Evolutionary conservation across 2,797 vertebrate species (phyloP).

Genomic region (Adelosebastes latens): DNA sequence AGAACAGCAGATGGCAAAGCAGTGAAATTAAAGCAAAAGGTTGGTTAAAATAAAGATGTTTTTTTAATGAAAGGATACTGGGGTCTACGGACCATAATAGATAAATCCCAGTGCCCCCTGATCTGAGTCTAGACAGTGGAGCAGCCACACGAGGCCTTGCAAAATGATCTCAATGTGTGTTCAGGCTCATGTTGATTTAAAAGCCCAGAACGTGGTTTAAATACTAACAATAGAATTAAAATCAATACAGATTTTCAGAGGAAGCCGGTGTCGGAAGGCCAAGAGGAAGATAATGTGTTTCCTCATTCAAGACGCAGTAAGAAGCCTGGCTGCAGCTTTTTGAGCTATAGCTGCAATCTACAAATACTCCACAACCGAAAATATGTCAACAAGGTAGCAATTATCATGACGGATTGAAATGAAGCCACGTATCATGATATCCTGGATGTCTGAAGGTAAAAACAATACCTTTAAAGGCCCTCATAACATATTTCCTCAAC

Average conservation of each 20-base stretch:
- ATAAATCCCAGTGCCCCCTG: neutral
- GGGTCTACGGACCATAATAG: neutral
- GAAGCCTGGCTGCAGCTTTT: neutral
- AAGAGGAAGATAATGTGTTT: conserved; percentile 34
- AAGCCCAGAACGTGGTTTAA: conserved; percentile 26
- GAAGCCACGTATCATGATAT: neutral
- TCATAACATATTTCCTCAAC: neutral
- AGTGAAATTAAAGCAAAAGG: neutral
- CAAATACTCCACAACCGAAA: neutral
- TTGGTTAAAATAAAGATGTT: neutral
- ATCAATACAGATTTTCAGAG: conserved; percentile 41
- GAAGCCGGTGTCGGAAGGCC: conserved; percentile 16
- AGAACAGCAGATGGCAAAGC: neutral
- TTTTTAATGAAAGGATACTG: neutral
- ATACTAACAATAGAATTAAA: conserved; percentile 32
- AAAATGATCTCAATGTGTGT: conserved; percentile 34
- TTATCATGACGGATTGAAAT: neutral
- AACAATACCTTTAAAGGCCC: neutral
- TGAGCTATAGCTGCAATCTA: neutral
- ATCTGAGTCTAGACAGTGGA: conserved; percentile 18
- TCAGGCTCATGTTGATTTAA: conserved; percentile 38
- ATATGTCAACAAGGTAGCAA: neutral
- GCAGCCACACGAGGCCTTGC: neutral
- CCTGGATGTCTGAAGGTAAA: neutral
- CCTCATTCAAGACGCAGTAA: neutral